Conservation (phyloP, 2,888 invertebrate genomes). For the Drosophila emarginata region DNA sequence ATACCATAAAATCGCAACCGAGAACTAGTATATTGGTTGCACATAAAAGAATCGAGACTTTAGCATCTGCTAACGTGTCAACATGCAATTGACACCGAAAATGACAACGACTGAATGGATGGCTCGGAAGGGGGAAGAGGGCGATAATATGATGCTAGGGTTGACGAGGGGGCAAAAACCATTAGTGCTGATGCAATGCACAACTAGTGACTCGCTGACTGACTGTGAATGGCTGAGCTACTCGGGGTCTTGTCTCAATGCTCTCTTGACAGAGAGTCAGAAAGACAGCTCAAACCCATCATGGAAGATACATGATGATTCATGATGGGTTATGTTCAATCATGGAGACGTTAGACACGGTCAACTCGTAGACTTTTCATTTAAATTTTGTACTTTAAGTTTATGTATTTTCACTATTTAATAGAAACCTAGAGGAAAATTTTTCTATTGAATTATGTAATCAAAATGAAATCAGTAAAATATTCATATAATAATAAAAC, state of each 20-base stretch:
- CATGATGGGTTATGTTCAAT: constrained; percentile 9
- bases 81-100: constrained; percentile 49
- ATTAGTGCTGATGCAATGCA: constrained; percentile 23
- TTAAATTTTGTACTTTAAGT: not conserved
- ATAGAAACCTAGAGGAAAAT: constrained; percentile 25
- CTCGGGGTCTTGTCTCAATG: not conserved
- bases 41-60: constrained; percentile 15
- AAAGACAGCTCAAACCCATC: constrained; percentile 23
- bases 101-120: constrained; percentile 16
- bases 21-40: not conserved
- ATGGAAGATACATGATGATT: constrained; percentile 24
- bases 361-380: not conserved
- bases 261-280: constrained; percentile 24
- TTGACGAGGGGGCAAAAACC: constrained; percentile 7
- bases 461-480: constrained; percentile 17
- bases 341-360: not conserved
- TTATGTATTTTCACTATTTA: not conserved
- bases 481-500: constrained; percentile 36
- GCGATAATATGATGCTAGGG: not conserved
- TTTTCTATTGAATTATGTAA: constrained; percentile 19
- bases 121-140: not conserved
- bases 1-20: not conserved
- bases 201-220: constrained; percentile 7
- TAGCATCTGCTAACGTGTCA: constrained; percentile 40
- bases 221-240: constrained; percentile 3